Evolutionary conservation across 1,140 invertebrate species (phyloP).

Genomic region (Drepana arcuata): DNA sequence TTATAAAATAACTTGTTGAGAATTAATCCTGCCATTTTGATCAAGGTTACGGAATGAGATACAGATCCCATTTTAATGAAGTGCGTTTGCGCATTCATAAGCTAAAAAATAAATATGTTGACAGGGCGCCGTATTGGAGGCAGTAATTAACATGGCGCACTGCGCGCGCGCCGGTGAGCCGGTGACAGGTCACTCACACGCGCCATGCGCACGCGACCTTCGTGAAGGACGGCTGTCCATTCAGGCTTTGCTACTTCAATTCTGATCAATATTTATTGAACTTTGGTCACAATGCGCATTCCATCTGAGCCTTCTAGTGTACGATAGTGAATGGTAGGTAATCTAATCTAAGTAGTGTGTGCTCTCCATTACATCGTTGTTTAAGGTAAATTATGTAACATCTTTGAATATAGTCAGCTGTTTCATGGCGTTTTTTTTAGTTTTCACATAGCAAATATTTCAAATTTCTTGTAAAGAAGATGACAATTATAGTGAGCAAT

Average conservation of each 20-base stretch:
- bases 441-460: too few relatives aligned
- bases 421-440: too few relatives aligned
- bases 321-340: too few relatives aligned
- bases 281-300: too few relatives aligned
- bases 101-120: slow-evolving; percentile 62
- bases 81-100: slow-evolving; percentile 49
- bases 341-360: too few relatives aligned
- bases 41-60: slow-evolving; percentile 41
- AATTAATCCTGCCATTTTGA: slow-evolving; percentile 58
- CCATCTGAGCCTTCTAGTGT: too few relatives aligned
- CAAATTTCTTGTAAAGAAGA: too few relatives aligned
- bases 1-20: slow-evolving; percentile 35
- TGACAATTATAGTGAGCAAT: too few relatives aligned
- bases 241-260: too few relatives aligned
- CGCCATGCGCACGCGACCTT: slow-evolving; percentile 47
- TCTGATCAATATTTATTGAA: slow-evolving; percentile 31
- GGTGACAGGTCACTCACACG: slow-evolving; percentile 60
- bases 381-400: too few relatives aligned
- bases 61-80: slow-evolving; percentile 49
- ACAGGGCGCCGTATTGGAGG: slow-evolving; percentile 58
- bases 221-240: slow-evolving; percentile 46
- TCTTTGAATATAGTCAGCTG: too few relatives aligned
- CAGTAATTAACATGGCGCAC: slow-evolving; percentile 61
- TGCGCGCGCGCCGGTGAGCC: slow-evolving; percentile 18
- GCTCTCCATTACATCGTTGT: too few relatives aligned